phyloP scores from a whole-genome alignment of 2,797 vertebrate species.

The Bovichtus variegatus region DNA sequence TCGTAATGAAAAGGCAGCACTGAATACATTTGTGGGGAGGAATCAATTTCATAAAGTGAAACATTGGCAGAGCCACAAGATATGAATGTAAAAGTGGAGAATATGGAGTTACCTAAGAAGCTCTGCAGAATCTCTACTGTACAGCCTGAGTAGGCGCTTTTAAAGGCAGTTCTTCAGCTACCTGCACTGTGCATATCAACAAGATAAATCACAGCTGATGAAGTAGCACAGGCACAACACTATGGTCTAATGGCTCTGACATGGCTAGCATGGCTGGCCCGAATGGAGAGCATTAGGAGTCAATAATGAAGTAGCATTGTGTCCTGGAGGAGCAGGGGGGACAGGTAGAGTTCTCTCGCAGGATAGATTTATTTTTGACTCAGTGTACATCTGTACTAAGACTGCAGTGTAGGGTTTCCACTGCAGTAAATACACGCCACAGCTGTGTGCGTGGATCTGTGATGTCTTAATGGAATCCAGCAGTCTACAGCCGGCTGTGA shows the following conservation, averaged over 20 bases:
- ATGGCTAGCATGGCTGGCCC: constrained; percentile 54
- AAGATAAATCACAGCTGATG: constrained; percentile 72
- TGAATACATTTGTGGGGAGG: constrained; percentile 67
- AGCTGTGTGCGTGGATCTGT: constrained; percentile 62
- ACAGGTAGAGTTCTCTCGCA: constrained; percentile 49
- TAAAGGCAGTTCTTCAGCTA: constrained; percentile 44
- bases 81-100: constrained; percentile 47
- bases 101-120: constrained; percentile 39
- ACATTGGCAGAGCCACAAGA: constrained; percentile 56
- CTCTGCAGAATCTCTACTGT: constrained; percentile 17
- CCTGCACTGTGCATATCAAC: constrained; percentile 70
- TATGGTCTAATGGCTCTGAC: constrained; percentile 62
- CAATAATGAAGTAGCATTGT: constrained; percentile 77
- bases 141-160: constrained; percentile 36
- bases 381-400: constrained; percentile 60
- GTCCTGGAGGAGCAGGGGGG: constrained; percentile 40
- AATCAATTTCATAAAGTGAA: constrained; percentile 70
- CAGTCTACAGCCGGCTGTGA: constrained; percentile 66
- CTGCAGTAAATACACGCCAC: constrained; percentile 64
- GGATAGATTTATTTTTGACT: constrained; percentile 67
- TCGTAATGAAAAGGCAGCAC: constrained; percentile 64
- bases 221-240: constrained; percentile 55
- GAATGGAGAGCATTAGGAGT: constrained; percentile 60
- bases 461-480: constrained; percentile 75
- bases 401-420: constrained; percentile 52